These are phyloP conservation scores for Saguinus midas DNA, from an alignment of 2,113 vertebrate species.

Conservation along the genomic window DNA sequence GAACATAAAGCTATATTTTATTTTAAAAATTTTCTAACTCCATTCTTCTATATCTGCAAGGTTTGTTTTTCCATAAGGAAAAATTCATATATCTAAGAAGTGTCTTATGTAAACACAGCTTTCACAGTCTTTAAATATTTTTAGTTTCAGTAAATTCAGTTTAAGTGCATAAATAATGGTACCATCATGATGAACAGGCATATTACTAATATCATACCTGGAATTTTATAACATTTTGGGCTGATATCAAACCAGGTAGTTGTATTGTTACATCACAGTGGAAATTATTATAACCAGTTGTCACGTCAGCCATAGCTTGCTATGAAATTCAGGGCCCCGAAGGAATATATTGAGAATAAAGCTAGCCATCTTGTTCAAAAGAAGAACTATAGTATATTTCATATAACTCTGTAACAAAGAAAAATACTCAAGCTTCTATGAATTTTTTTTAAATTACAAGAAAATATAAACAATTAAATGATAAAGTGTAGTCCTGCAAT, in stretches of 20 bases:
- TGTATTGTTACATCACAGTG: neutral
- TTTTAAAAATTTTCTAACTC: neutral
- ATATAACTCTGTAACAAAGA: constrained; percentile 60
- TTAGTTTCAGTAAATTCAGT: neutral
- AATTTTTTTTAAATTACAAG: constrained; percentile 24
- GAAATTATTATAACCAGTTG: constrained; percentile 33
- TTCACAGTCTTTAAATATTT: neutral
- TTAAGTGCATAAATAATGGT: neutral
- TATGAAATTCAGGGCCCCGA: constrained; percentile 51
- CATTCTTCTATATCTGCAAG: neutral
- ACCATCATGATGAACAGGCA: neutral
- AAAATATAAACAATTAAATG: constrained; percentile 4
- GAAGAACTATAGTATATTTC: constrained; percentile 14
- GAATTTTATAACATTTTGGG: neutral
- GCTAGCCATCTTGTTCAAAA: constrained; percentile 57
- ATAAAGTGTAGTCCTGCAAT: neutral
- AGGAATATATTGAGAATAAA: constrained; percentile 40
- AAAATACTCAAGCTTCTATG: constrained; percentile 48
- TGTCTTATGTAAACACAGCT: neutral
- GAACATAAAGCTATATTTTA: no score
- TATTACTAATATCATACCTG: neutral
- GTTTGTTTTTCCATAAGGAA: neutral
- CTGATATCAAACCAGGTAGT: neutral
- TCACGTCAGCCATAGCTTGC: constrained; percentile 43
- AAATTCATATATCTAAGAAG: neutral